These are phyloP conservation scores for Axis porcinus DNA, from an alignment of 2,113 vertebrate genomes.

Conservation along the genomic window DNA sequence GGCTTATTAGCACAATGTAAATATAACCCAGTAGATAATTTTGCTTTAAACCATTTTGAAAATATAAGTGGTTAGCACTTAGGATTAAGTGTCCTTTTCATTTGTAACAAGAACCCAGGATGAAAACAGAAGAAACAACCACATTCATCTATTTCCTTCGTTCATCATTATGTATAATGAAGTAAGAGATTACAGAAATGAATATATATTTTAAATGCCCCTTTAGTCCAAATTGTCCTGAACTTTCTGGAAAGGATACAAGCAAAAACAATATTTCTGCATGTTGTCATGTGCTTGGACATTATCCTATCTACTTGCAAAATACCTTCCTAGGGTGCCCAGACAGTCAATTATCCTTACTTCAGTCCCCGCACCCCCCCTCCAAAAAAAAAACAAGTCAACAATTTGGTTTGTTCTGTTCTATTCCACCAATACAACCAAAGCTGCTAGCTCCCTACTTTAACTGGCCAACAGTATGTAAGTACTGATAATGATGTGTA, in stretches of 20 bases:
- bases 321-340: not conserved
- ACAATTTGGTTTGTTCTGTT: not conserved
- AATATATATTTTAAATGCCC: not conserved
- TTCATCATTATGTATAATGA: not conserved
- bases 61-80: not conserved
- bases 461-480: not conserved
- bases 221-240: not conserved
- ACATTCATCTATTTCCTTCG: not conserved
- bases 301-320: not conserved
- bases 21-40: not conserved
- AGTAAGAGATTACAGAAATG: slow-evolving; percentile 20
- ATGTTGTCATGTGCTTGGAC: not conserved
- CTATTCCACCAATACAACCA: not conserved
- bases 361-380: not conserved
- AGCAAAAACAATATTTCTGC: not conserved
- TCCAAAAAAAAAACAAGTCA: not conserved
- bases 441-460: not conserved
- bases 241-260: not conserved
- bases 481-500: not conserved
- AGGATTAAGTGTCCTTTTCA: not conserved
- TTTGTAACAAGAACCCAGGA: not conserved
- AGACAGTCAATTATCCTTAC: not conserved
- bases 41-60: not conserved
- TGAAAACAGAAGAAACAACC: slow-evolving; percentile 10
- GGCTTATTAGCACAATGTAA: not conserved